phyloP scores from a whole-genome alignment of 1,140 invertebrate species.

The Mercenaria mercenaria region DNA sequence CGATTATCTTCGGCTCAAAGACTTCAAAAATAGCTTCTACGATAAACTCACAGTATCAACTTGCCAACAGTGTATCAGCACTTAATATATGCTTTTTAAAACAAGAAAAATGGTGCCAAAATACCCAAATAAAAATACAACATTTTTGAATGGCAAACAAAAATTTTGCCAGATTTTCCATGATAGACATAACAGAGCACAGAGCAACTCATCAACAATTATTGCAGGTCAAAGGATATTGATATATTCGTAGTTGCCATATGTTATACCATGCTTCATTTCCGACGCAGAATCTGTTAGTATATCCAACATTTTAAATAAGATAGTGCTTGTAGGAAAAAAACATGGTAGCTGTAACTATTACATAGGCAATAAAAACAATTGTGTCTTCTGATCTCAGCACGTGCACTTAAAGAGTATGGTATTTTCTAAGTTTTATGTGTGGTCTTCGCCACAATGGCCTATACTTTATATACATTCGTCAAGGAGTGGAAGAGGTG shows the following conservation, averaged over 20 bases:
- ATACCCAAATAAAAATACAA: background rate
- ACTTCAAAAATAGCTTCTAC: background rate
- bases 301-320: background rate
- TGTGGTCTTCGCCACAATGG: too few relatives aligned
- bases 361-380: too few relatives aligned
- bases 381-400: too few relatives aligned
- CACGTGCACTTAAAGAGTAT: too few relatives aligned
- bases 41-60: background rate
- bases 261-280: background rate
- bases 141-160: background rate
- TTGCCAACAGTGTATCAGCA: too few relatives aligned
- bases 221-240: background rate
- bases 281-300: background rate
- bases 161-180: background rate
- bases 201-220: background rate
- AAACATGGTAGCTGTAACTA: too few relatives aligned
- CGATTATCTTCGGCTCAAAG: background rate
- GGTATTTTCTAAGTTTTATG: too few relatives aligned
- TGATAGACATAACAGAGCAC: constrained; percentile 20
- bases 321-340: background rate
- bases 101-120: background rate
- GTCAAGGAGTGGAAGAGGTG: too few relatives aligned
- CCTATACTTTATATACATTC: too few relatives aligned
- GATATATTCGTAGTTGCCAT: background rate
- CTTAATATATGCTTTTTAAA: background rate